Evolutionary conservation across 2,888 invertebrate genomes (phyloP).

Genomic region (Gordius sp.): DNA sequence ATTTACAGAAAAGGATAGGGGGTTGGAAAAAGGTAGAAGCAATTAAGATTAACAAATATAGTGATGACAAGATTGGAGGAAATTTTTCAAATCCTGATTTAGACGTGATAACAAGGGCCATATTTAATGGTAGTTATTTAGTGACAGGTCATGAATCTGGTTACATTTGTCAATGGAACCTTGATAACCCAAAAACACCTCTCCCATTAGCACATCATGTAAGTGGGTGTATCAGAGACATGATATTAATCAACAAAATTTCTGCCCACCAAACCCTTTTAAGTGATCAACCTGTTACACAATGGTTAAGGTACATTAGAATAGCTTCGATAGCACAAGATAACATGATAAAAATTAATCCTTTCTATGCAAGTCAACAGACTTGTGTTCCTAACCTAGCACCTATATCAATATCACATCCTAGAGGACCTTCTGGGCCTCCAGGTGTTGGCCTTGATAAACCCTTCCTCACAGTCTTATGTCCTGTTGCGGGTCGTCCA

Average conservation of each 20-base stretch:
- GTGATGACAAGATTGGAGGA: too few species aligned
- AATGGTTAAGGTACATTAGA: too few species aligned
- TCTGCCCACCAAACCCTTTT: too few species aligned
- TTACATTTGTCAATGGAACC: background rate
- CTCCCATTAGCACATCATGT: background rate
- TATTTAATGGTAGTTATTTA: background rate
- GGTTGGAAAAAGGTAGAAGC: background rate
- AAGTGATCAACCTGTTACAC: too few species aligned
- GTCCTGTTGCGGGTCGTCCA: background rate
- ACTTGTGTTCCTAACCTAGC: too few species aligned
- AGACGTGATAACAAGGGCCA: background rate
- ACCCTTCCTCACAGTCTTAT: background rate
- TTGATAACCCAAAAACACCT: background rate
- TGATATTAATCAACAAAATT: background rate
- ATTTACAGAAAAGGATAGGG: background rate
- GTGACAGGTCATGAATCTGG: slow-evolving; percentile 9
- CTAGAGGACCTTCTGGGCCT: too few species aligned
- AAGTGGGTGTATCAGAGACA: slow-evolving; percentile 4
- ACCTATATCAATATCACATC: too few species aligned
- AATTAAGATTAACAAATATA: too few species aligned
- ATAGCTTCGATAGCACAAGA: slow-evolving; percentile 1
- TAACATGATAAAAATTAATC: background rate
- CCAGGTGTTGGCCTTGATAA: too few species aligned
- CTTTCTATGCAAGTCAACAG: too few species aligned
- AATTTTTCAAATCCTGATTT: background rate